Evolutionary conservation across 2,113 vertebrate species (phyloP), one percentile per base, ranked within the genome.

Genomic region (Silurus asotus): DNA sequence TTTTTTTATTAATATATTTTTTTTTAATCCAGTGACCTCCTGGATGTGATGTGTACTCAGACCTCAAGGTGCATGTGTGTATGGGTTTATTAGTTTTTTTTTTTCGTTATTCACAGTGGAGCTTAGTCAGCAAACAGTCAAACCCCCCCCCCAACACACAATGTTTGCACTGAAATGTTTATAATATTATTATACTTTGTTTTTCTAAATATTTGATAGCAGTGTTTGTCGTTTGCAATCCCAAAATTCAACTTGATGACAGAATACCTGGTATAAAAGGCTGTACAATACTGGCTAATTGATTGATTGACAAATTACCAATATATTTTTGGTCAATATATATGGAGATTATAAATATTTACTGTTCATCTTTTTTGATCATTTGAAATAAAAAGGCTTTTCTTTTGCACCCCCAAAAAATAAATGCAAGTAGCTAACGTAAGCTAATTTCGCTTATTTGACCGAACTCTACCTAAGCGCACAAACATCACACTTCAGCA

Each of bases 131-230:
- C 76, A 58, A 77, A 53, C 49, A 25, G 3, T n/a, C n/a, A n/a
- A n/a, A 0, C 6, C 5, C 1, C 9, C 23, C 1, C 74, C 0
- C 51, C 37, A 37, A 1, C 37, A 2, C 2, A 5, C 75, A 56
- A 14, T 37, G 76, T 79, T 79, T 59, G 55, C 76, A 79, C 76
- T 79, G 76, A 79, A 79, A 79, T 15, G 3, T 58, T 13, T 56
- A 25, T 58, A 8, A 78, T 78, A 19, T 78, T 78, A 58, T 17
- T 8, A 6, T 25, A 17, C 23, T 28, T 19, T 37, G 37, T 37
- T 55, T 28, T 28, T 13, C 11, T 53, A n/a, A 49, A 23, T 48
- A 74, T 23, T 23, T 49, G 70, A 74, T 23, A 74, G 23, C 37
- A 17, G 72, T 75, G 72, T 75, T 20, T 75, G 49, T 75, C 49